Conservation (phyloP, 2,888 invertebrate genomes). For the Folsomia candida region DNA sequence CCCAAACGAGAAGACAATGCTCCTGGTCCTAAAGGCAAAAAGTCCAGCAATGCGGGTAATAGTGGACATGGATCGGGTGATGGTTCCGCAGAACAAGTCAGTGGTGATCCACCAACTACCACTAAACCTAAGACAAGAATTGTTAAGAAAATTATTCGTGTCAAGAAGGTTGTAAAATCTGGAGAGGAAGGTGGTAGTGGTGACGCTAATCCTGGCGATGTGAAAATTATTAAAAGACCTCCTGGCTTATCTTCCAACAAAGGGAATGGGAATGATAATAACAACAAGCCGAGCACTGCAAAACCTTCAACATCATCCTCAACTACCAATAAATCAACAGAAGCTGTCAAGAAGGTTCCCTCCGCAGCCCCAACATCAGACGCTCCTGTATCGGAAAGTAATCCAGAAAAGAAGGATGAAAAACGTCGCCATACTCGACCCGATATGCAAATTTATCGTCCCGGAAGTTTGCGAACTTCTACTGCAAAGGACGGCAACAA, state of each 20-base stretch:
- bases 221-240: not conserved
- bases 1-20: not conserved
- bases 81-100: not conserved
- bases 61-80: not conserved
- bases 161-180: not conserved
- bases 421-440: slow-evolving; percentile 1
- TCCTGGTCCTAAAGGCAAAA: not conserved
- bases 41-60: not conserved
- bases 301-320: not conserved
- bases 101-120: too few relatives aligned
- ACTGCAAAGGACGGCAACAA: not conserved
- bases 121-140: slow-evolving; percentile 1
- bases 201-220: not conserved
- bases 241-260: not conserved
- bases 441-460: slow-evolving; percentile 17
- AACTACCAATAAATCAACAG: not conserved
- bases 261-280: not conserved
- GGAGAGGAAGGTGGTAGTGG: not conserved
- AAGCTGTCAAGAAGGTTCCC: not conserved
- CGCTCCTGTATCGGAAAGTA: too few relatives aligned
- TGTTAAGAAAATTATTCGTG: slow-evolving; percentile 11
- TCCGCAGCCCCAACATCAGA: not conserved
- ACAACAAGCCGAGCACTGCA: not conserved
- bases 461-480: slow-evolving; percentile 3
- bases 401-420: not conserved